phyloP scores from a whole-genome alignment of 2,797 vertebrate genomes.

The Salmo trutta region DNA sequence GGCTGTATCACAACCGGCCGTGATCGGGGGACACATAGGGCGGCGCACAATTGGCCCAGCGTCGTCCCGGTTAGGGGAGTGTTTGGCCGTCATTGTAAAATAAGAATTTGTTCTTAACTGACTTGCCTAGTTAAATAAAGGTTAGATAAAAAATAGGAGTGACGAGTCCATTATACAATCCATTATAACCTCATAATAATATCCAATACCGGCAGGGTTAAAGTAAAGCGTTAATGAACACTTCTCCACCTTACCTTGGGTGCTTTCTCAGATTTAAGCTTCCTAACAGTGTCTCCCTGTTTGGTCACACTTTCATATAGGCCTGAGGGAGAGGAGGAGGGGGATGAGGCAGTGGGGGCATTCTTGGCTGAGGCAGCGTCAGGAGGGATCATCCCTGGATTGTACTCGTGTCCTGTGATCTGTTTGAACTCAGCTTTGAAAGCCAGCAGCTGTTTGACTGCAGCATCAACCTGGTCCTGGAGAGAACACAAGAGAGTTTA shows the following conservation, averaged over 20 bases:
- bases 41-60: too few relatives aligned
- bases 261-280: slow-evolving; percentile 79
- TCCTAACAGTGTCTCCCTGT: slow-evolving; percentile 80
- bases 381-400: slow-evolving; percentile 53
- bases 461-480: slow-evolving; percentile 66
- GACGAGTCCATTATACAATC: too few relatives aligned
- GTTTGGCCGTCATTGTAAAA: too few relatives aligned
- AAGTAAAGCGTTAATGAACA: too few relatives aligned
- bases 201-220: too few relatives aligned
- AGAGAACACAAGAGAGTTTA: background rate
- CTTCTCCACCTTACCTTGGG: slow-evolving; percentile 74
- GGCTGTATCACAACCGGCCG: too few relatives aligned
- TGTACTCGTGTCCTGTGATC: slow-evolving; percentile 68
- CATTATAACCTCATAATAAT: too few relatives aligned
- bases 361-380: background rate
- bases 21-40: too few relatives aligned
- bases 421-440: slow-evolving; percentile 70
- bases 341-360: slow-evolving; percentile 1
- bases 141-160: too few relatives aligned
- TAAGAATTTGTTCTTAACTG: too few relatives aligned
- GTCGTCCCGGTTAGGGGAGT: too few relatives aligned
- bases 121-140: too few relatives aligned
- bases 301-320: slow-evolving; percentile 73
- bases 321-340: slow-evolving; percentile 36
- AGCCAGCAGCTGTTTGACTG: slow-evolving; percentile 64